A percentile compares a stretch with the other conserved stretches of the same genome.
Evolutionary conservation across 2,797 vertebrate species (phyloP).

Genomic region (Babyrousa celebensis): DNA sequence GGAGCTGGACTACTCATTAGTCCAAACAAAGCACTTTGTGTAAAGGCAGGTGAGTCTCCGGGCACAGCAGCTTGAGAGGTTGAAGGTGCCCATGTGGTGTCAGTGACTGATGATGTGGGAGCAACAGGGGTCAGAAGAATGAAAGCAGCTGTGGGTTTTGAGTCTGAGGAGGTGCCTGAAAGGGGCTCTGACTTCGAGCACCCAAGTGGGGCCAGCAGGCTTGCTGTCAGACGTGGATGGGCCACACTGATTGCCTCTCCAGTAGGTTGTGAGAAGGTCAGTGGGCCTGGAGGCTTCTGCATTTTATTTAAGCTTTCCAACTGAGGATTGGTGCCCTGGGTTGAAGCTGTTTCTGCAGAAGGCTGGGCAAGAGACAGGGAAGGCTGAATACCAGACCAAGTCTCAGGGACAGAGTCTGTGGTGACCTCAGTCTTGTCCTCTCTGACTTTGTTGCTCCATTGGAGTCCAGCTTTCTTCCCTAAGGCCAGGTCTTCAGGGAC

Average conservation of each 20-base stretch:
- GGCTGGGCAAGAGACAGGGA: constrained; percentile 11
- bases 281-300: constrained; percentile 86
- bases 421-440: constrained; percentile 88
- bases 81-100: neutral
- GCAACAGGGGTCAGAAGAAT: neutral
- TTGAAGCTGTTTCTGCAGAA: neutral
- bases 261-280: neutral
- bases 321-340: constrained; percentile 81
- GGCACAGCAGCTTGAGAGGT: constrained; percentile 55
- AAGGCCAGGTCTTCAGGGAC: constrained; percentile 93
- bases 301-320: constrained; percentile 93
- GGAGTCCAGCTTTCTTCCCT: constrained; percentile 91
- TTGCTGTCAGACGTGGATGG: neutral
- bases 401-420: constrained; percentile 79
- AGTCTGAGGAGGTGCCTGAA: constrained; percentile 63
- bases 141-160: neutral
- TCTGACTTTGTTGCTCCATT: constrained; percentile 92
- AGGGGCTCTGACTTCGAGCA: neutral
- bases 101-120: neutral
- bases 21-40: neutral
- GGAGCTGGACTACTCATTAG: constrained; percentile 81
- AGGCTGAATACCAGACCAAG: constrained; percentile 74
- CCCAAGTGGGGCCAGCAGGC: fast-evolving
- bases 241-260: neutral
- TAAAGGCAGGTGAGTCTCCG: constrained; percentile 71